phyloP scores from a whole-genome alignment of 2,797 vertebrate genomes.

The Onychomys leucogaster region DNA sequence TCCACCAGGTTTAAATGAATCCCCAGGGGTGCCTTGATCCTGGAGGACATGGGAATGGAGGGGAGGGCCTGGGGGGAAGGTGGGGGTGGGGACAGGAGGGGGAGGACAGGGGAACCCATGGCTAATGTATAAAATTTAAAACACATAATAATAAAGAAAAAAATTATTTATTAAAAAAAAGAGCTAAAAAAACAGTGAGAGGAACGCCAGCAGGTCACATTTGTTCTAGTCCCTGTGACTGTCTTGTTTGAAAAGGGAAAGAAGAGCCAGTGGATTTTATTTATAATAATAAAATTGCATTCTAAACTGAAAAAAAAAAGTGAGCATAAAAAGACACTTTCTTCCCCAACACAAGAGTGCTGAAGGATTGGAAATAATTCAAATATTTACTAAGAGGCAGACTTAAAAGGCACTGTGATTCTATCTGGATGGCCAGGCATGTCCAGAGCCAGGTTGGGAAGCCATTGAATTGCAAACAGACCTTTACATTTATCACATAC shows the following conservation, averaged over 20 bases:
- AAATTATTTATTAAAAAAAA: too few species aligned
- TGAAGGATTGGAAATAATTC: background rate
- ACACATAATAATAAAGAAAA: too few species aligned
- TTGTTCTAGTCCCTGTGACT: constrained; percentile 46
- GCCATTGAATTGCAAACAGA: background rate
- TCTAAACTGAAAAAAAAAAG: constrained; percentile 41
- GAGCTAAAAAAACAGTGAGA: constrained; percentile 40
- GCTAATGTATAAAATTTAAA: too few species aligned
- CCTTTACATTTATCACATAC: background rate
- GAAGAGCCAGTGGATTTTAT: constrained; percentile 49
- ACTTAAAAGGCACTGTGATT: background rate
- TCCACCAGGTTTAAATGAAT: too few species aligned
- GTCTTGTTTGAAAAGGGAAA: constrained; percentile 39
- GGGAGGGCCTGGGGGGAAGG: too few species aligned
- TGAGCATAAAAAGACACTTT: background rate
- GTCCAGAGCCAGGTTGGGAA: background rate
- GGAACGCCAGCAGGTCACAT: constrained; percentile 49
- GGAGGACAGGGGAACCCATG: too few species aligned
- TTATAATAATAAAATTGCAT: constrained; percentile 61
- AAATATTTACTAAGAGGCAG: background rate
- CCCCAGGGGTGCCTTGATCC: too few species aligned
- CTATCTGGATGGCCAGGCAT: background rate
- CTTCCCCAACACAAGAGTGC: background rate
- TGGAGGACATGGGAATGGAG: too few species aligned
- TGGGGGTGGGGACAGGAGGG: too few species aligned